A percentile compares a stretch with the other conserved stretches of the same genome.
phyloP scores from a whole-genome alignment of 2,888 invertebrate genomes.

The Plutella xylostella region DNA sequence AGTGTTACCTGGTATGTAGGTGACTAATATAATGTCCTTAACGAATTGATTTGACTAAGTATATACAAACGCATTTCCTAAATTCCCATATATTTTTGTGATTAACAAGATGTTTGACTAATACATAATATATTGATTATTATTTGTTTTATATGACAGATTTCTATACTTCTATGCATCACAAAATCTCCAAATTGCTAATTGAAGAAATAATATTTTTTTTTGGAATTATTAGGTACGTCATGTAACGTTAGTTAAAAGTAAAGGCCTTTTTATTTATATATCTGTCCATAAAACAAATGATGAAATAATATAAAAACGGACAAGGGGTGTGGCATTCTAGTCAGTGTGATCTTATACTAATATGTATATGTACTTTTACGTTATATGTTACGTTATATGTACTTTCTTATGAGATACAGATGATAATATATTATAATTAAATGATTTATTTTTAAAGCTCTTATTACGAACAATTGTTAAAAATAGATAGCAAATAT shows the following conservation, averaged over 20 bases:
- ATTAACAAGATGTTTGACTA: conserved; percentile 8
- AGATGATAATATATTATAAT: background rate
- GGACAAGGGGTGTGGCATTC: conserved; percentile 67
- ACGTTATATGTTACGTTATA: conserved; percentile 11
- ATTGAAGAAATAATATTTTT: conserved; percentile 5
- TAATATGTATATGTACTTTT: conserved; percentile 20
- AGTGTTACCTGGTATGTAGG: too few species aligned
- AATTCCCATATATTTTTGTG: conserved; percentile 10
- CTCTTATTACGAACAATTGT: too few species aligned
- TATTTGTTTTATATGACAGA: too few species aligned
- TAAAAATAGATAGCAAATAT: too few species aligned
- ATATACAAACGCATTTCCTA: conserved; percentile 1
- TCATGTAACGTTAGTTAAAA: background rate
- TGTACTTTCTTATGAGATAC: background rate
- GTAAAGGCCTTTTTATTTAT: too few species aligned
- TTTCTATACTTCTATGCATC: too few species aligned
- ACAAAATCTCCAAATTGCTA: too few species aligned
- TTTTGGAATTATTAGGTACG: background rate
- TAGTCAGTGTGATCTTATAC: conserved; percentile 65
- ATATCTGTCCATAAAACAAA: too few species aligned
- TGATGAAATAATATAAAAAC: conserved; percentile 23
- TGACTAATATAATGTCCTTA: too few species aligned
- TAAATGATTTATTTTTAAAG: background rate
- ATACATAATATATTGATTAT: too few species aligned
- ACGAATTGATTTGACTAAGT: too few species aligned